Percentiles rank a stretch among this genome's conserved stretches.
Conservation (phyloP, 37 sponge, comb jelly and placozoan genomes). For the Theonella swinhoei region DNA sequence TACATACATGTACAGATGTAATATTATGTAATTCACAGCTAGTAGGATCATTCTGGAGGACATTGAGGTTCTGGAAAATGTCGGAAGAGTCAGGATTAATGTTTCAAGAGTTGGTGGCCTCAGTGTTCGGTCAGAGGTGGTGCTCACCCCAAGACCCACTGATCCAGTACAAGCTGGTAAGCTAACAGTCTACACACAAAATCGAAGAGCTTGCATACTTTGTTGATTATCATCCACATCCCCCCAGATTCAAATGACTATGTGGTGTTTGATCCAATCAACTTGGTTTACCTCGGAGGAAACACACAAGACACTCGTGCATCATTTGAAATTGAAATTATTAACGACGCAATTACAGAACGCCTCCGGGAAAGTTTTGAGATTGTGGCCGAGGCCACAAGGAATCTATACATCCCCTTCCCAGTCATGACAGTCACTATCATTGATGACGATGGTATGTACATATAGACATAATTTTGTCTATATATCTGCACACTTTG, state of each 20-base stretch:
- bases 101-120: slow-evolving; percentile 6
- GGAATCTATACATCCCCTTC: not conserved
- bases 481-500: too few species aligned
- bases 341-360: slow-evolving; percentile 1
- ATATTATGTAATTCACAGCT: not conserved
- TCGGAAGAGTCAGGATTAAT: not conserved
- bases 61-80: slow-evolving; percentile 22
- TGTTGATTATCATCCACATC: not conserved
- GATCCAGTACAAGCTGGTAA: not conserved
- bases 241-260: not conserved
- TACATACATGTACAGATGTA: too few species aligned
- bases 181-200: not conserved
- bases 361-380: not conserved
- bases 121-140: not conserved
- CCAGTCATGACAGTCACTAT: not conserved
- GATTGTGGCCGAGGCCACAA: not conserved
- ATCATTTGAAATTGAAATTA: not conserved
- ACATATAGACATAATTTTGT: too few species aligned
- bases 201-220: too few species aligned
- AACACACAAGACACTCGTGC: not conserved
- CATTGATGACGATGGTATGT: not conserved
- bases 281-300: not conserved
- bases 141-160: not conserved
- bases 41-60: not conserved
- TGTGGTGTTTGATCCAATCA: not conserved